A percentile compares a stretch with the other conserved stretches of the same genome.
These are phyloP conservation scores for Polyploca ridens DNA, from an alignment of 2,888 invertebrate genomes.

Conservation along the genomic window DNA sequence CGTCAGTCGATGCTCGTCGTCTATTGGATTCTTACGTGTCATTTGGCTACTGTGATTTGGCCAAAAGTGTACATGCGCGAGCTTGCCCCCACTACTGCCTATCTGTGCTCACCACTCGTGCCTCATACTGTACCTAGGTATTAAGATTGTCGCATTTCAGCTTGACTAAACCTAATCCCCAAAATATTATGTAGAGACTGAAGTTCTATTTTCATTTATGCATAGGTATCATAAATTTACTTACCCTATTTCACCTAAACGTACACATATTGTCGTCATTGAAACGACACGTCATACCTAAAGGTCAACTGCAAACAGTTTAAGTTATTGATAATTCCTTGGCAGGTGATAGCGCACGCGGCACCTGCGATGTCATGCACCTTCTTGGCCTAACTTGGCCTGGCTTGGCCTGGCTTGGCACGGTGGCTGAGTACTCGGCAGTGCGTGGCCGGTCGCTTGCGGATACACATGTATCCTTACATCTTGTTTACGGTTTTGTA, in stretches of 20 bases:
- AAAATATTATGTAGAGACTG: no score
- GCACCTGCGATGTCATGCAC: conserved; percentile 71
- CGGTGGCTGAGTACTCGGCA: conserved; percentile 67
- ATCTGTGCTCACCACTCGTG: no score
- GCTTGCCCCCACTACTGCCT: no score
- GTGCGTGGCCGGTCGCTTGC: conserved; percentile 65
- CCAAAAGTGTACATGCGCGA: no score
- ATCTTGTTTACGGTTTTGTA: conserved; percentile 33
- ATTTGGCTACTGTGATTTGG: no score
- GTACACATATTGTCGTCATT: neutral
- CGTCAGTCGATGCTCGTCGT: no score
- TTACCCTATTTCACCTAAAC: neutral
- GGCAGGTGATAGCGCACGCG: conserved; percentile 41
- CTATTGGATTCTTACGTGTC: no score
- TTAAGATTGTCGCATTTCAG: no score
- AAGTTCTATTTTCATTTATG: no score
- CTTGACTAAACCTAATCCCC: no score
- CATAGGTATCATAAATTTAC: no score
- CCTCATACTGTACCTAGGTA: no score
- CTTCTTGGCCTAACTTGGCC: conserved; percentile 24
- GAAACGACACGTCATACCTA: neutral
- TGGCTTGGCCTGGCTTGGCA: conserved; percentile 40
- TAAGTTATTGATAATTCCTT: conserved; percentile 19
- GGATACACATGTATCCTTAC: conserved; percentile 50
- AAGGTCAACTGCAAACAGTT: conserved; percentile 5